Conservation (phyloP, 2,888 invertebrate genomes). For the Aleiodes alternator region DNA sequence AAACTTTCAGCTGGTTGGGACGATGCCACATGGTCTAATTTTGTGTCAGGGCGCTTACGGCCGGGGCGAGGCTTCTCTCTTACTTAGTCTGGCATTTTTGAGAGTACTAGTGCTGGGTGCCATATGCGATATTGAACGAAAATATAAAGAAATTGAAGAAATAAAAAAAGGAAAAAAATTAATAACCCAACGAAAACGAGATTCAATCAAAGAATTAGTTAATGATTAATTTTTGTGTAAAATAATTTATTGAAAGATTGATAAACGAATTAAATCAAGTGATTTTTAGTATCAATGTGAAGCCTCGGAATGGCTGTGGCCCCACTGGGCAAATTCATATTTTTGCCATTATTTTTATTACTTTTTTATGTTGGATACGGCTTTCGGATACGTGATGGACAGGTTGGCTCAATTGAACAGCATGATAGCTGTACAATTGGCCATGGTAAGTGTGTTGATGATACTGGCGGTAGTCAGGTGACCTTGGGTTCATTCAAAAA, state of each 20-base stretch:
- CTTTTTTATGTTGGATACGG: constrained; percentile 65
- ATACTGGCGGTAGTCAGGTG: constrained; percentile 29
- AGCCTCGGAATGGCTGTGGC: constrained; percentile 67
- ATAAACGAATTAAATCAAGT: not conserved
- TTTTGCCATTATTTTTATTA: constrained; percentile 60
- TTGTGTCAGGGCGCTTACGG: constrained; percentile 58
- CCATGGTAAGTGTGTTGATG: constrained; percentile 60
- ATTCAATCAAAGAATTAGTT: not conserved
- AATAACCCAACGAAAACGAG: not conserved
- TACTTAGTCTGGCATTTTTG: constrained; percentile 44
- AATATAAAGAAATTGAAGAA: not conserved
- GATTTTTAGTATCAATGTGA: constrained; percentile 61
- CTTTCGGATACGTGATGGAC: constrained; percentile 68
- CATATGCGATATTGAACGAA: constrained; percentile 27
- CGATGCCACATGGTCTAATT: constrained; percentile 74
- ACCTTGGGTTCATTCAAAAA: constrained; percentile 38
- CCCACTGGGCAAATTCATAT: constrained; percentile 66
- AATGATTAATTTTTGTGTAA: not conserved
- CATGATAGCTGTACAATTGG: constrained; percentile 55
- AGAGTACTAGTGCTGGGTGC: constrained; percentile 22
- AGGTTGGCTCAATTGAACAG: constrained; percentile 44
- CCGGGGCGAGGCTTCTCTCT: constrained; percentile 51
- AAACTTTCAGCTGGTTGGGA: constrained; percentile 73
- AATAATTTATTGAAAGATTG: not conserved
- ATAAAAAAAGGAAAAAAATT: not conserved